Percentiles rank a stretch among this genome's conserved stretches.
phyloP scores from a whole-genome alignment of 30 jellyfish, hydroid and myxozoan species.

The Hydractinia symbiolongicarpus region DNA sequence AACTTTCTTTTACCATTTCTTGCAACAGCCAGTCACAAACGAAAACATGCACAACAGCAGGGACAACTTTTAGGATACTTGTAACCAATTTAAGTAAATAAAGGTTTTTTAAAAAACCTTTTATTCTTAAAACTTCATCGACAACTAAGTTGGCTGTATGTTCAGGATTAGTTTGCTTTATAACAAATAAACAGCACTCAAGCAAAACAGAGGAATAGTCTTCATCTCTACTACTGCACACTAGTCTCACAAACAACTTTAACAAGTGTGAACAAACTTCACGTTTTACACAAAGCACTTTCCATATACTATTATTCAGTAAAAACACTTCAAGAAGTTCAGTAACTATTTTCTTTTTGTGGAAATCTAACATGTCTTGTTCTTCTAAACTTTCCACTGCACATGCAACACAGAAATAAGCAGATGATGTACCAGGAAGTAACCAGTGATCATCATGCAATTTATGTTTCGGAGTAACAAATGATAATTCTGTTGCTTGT shows the following conservation, averaged over 20 bases:
- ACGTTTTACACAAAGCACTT: constrained; percentile 26
- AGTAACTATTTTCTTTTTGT: constrained; percentile 50
- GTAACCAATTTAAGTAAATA: constrained; percentile 1
- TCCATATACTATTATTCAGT: constrained; percentile 36
- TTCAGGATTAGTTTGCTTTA: constrained; percentile 36
- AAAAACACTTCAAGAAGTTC: constrained; percentile 45
- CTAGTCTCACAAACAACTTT: constrained; percentile 33
- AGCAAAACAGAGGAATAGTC: constrained; percentile 33
- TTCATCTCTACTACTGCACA: constrained; percentile 34
- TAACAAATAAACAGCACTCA: constrained; percentile 38
- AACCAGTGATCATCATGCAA: constrained; percentile 65
- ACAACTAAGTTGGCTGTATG: constrained; percentile 25
- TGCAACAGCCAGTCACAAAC: not conserved
- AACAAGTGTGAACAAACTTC: constrained; percentile 38
- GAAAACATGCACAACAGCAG: constrained; percentile 4
- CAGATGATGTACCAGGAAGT: constrained; percentile 36
- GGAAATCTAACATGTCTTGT: constrained; percentile 29
- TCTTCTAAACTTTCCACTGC: constrained; percentile 69
- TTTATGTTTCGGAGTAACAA: constrained; percentile 33
- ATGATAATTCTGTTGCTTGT: constrained; percentile 12
- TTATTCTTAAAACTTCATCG: constrained; percentile 16
- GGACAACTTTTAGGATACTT: not conserved
- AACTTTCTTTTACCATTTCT: not conserved
- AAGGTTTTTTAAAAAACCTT: not conserved
- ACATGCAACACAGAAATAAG: constrained; percentile 68